Evolutionary conservation across 2,113 vertebrate genomes (phyloP).

Genomic region (Microtus montanus): DNA sequence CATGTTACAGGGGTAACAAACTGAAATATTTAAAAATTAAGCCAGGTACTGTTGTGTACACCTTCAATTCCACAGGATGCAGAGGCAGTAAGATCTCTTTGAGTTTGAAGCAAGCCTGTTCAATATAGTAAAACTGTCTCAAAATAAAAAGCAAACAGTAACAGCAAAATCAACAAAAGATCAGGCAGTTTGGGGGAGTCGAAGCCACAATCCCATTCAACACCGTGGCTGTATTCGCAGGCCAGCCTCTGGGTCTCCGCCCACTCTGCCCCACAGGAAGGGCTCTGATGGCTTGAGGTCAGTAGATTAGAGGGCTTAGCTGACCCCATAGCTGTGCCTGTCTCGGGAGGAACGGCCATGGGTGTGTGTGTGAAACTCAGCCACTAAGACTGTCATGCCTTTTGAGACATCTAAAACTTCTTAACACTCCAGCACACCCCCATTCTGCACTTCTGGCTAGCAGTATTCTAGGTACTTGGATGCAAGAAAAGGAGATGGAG

Average conservation of each 20-base stretch:
- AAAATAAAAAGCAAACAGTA: background rate
- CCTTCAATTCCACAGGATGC: background rate
- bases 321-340: background rate
- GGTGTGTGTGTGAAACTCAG: background rate
- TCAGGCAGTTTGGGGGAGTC: rapidly evolving
- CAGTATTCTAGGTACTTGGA: background rate
- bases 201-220: rapidly evolving
- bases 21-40: background rate
- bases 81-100: background rate
- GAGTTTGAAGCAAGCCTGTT: background rate
- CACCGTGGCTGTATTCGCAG: rapidly evolving
- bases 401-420: background rate
- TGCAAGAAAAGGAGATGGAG: too few relatives aligned
- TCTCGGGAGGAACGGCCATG: background rate
- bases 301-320: background rate
- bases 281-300: background rate
- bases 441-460: background rate
- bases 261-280: background rate
- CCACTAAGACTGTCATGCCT: rapidly evolving
- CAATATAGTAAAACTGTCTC: background rate
- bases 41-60: too few relatives aligned
- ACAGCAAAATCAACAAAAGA: background rate
- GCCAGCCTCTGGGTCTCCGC: background rate
- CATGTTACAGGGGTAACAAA: background rate
- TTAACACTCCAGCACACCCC: background rate